A percentile compares a stretch with the other conserved stretches of the same genome.
Conservation (phyloP, 2,888 invertebrate genomes). For the Zygaena filipendulae region DNA sequence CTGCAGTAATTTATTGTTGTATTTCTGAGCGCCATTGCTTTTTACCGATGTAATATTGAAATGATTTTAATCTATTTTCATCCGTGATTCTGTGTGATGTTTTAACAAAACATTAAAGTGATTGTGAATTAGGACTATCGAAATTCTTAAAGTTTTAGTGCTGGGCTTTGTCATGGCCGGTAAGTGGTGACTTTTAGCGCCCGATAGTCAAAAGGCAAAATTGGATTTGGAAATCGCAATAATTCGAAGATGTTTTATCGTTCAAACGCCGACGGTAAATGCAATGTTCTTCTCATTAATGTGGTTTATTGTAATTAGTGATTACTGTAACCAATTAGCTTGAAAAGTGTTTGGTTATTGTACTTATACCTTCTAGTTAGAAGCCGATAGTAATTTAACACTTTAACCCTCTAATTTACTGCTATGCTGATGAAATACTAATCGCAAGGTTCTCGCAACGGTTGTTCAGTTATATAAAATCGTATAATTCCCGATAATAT, state of each 20-base stretch:
- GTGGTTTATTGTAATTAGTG: constrained; percentile 59
- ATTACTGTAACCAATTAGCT: constrained; percentile 51
- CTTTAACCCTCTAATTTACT: constrained; percentile 41
- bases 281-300: constrained; percentile 66
- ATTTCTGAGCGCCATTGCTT: constrained; percentile 68
- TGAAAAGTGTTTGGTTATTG: constrained; percentile 55
- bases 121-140: constrained; percentile 63
- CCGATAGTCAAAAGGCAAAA: constrained; percentile 67
- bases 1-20: constrained; percentile 64
- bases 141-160: constrained; percentile 66
- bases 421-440: constrained; percentile 28
- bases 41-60: constrained; percentile 67
- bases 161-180: constrained; percentile 83
- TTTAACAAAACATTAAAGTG: constrained; percentile 62
- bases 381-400: constrained; percentile 54
- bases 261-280: constrained; percentile 70
- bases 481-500: constrained; percentile 4
- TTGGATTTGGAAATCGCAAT: constrained; percentile 67
- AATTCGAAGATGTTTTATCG: constrained; percentile 70
- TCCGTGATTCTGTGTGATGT: constrained; percentile 67
- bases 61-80: constrained; percentile 71
- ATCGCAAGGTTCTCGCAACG: constrained; percentile 41
- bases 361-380: constrained; percentile 22
- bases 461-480: constrained; percentile 22
- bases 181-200: constrained; percentile 74